Evolutionary conservation across 2,797 vertebrate genomes (phyloP), one percentile per base, ranked within the genome.

Genomic region (Pseudochirops corinnae): DNA sequence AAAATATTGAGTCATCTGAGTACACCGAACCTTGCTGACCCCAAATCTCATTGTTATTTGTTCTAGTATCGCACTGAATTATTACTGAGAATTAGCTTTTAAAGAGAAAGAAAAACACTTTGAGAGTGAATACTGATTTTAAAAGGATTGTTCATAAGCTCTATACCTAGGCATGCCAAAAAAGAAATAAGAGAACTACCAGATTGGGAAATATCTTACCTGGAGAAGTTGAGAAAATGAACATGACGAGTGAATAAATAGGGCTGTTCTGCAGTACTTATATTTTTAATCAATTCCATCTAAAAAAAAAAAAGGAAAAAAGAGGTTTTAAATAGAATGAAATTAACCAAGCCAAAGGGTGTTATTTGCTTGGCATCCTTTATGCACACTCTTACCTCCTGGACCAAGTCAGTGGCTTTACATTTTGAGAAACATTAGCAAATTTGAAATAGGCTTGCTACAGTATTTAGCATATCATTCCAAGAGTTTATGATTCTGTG

Each of bases 201-300:
- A 96, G 95, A 95, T 6, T 14, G 39, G 96, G 96, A 98, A 96
- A 90, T 3, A 18, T 90, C 98, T 98, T 98, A 99, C 99, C 99
- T 99, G 98, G 99, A 99, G 97, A 99, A 99, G 99, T 99, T 99
- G 98, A 99, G 99, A 98, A 99, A 99, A 98, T 99, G 99, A 98
- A 99, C 99, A 50, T 99, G 99, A 97, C 99, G 99, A 58, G 99
- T 99, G 98, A 99, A 99, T 98, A 99, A 99, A 99, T 99, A 99
- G 31, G 99, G 99, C 98, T 99, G 99, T 92, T 99, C 99, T 95
- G 99, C 99, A 97, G 98, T 99, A 98, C 99, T 99, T 98, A 99
- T 99, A 98, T 99, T 99, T 98, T 99, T 99, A 99, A 99, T 99
- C 98, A 99, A 99, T 98, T 99, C 99, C 99, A 99, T 99, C 99